Conservation (phyloP, 1,140 invertebrate species). For the Drosophila nebulosa region DNA sequence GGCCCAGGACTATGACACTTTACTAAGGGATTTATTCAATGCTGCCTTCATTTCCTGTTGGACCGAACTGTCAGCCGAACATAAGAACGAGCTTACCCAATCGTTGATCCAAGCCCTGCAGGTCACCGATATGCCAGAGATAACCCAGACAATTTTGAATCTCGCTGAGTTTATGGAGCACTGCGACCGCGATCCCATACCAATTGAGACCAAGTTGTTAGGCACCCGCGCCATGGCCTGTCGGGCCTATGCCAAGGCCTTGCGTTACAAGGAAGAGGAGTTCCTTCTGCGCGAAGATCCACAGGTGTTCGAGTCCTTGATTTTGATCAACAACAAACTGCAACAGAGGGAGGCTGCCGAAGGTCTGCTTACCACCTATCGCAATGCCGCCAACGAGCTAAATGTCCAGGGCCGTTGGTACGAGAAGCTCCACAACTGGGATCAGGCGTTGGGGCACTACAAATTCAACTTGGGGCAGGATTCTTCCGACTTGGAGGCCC, state of each 20-base stretch:
- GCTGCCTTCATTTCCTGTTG: constrained; percentile 99
- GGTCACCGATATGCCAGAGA: constrained; percentile 96
- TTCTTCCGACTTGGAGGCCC: constrained; percentile 88
- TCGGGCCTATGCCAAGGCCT: constrained; percentile 95
- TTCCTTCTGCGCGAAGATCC: constrained; percentile 86
- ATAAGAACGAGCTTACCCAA: constrained; percentile 93
- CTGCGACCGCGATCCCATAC: constrained; percentile 97
- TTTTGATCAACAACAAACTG: constrained; percentile 99
- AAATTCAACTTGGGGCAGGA: constrained; percentile 85
- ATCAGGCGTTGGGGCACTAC: constrained; percentile 95
- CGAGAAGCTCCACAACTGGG: constrained; percentile 99
- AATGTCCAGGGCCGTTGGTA: constrained; percentile 97
- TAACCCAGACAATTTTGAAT: constrained; percentile 98
- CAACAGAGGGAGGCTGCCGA: constrained; percentile 99
- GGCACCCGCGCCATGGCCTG: constrained; percentile 92
- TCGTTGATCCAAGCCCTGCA: constrained; percentile 94
- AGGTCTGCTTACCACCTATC: constrained; percentile 93
- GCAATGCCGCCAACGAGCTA: constrained; percentile 84
- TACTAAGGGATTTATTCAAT: constrained; percentile 98
- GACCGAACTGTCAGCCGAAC: constrained; percentile 93
- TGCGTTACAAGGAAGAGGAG: constrained; percentile 99
- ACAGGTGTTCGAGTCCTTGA: constrained; percentile 94
- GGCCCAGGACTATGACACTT: constrained; percentile 95
- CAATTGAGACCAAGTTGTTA: constrained; percentile 91
- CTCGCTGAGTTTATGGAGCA: constrained; percentile 99